Conservation (phyloP, 2,797 vertebrate species). For the Clarias pachynema region DNA sequence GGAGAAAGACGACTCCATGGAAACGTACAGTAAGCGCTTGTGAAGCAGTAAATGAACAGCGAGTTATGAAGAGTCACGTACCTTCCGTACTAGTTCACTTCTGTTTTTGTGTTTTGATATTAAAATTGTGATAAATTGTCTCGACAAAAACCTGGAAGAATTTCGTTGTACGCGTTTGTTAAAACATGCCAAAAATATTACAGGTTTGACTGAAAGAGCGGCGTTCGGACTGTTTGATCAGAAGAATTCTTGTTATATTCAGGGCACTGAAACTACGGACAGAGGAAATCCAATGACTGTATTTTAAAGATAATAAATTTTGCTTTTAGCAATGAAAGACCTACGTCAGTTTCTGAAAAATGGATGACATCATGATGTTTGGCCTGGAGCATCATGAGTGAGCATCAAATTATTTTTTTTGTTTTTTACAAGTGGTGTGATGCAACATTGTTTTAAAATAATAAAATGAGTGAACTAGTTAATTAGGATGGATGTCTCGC, state of each 20-base stretch:
- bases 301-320: conserved; percentile 38
- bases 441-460: not conserved
- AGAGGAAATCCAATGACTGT: conserved; percentile 12
- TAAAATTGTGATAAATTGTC: conserved; percentile 10
- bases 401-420: not conserved
- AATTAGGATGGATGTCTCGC: no score
- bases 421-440: not conserved
- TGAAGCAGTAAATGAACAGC: not conserved
- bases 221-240: conserved; percentile 11
- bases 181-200: not conserved
- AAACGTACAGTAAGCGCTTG: conserved; percentile 30
- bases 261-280: conserved; percentile 7
- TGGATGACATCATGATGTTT: not conserved
- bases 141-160: not conserved
- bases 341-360: not conserved
- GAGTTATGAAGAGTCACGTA: not conserved
- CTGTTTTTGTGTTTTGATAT: conserved; percentile 9
- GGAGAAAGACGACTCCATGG: not conserved
- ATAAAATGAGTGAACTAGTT: no score
- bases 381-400: no score
- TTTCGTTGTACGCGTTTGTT: not conserved
- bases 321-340: conserved; percentile 17
- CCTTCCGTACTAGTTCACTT: not conserved
- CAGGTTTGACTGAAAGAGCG: conserved; percentile 6
- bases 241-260: conserved; percentile 18